phyloP scores from a whole-genome alignment of 35 echinoderm and acorn worm genomes.

The Apostichopus japonicus region DNA sequence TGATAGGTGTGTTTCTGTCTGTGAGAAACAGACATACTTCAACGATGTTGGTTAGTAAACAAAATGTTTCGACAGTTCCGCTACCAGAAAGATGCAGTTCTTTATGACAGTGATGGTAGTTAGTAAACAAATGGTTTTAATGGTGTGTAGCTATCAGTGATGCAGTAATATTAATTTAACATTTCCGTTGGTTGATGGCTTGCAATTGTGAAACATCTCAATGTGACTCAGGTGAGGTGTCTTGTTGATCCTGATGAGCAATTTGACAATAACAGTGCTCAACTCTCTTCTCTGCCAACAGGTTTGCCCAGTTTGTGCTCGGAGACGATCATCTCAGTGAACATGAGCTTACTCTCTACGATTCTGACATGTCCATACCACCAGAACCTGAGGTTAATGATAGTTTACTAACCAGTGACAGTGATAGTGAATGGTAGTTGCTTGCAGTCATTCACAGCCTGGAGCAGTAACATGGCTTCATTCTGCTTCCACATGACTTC shows the following conservation, averaged over 20 bases:
- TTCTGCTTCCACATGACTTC: too few species aligned
- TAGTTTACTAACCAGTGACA: slow-evolving; percentile 50
- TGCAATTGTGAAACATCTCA: not conserved
- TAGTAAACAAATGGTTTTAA: not conserved
- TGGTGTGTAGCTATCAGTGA: slow-evolving; percentile 1
- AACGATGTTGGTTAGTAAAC: too few species aligned
- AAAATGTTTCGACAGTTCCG: not conserved
- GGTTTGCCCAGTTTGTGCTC: slow-evolving; percentile 76
- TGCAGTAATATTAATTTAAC: not conserved
- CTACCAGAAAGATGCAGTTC: not conserved
- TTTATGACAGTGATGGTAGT: not conserved
- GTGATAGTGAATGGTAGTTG: not conserved
- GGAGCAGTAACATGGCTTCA: not conserved
- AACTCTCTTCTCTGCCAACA: not conserved
- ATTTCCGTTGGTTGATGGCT: not conserved
- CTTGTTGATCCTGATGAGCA: not conserved
- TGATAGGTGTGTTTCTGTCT: too few species aligned
- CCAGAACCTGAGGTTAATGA: not conserved
- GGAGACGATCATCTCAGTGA: slow-evolving; percentile 70
- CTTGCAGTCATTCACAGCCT: not conserved
- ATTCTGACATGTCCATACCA: slow-evolving; percentile 60
- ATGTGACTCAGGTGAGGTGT: not conserved
- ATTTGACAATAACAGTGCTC: not conserved
- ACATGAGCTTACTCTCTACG: slow-evolving; percentile 56
- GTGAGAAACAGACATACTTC: too few species aligned